Base-by-base conservation (phyloP, 2,888 invertebrate genomes). In the Agrotis segetum region DNA sequence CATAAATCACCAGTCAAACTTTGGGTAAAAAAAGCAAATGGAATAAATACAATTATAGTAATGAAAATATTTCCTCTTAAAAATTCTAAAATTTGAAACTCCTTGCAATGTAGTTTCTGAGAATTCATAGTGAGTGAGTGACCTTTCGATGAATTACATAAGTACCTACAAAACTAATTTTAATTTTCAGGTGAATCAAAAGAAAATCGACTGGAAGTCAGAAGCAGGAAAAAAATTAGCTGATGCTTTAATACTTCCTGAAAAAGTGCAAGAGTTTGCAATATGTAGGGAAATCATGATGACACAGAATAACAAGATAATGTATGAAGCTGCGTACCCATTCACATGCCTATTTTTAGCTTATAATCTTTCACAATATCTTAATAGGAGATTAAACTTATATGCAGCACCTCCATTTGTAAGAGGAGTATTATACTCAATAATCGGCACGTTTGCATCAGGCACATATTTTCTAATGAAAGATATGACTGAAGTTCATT, bases 231-330 rank as follows among this genome's bases (percentile, higher is more conserved):
- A 96, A 82, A 91, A 97, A 68, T 94, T 99, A 58, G 92, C 97
- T 63, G 93, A 98, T 17, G 97, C 98, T 0, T 88, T 98, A 44
- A 91, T 98, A 4, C 89, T 99, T n/a, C 97, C 98, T 17, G 98
- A 98, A 77, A 97, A 97, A 77, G 98, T 98, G 14, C 97, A 98
- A 90, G 96, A 98, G 74, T 99, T 98, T 95, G 98, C 97, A 1
- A 97, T 99, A 40, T 98, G 98, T 71, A 96, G 97, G 83, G 97
- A 98, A 91, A 96, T 99, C 65, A 90, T 97, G 71, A 97, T 97
- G 92, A 90, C 97, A 3, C 96, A 97, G 77, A 97, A 97, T 52
- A 92, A 96, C 72, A 97, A 97, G 88, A 91, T 97, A 3, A 90
- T 97, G 1, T 88, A 97, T 59, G 97, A 98, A 78, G 96, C 97